Conservation (phyloP, 2,888 invertebrate genomes). For the Girardia tigrina region DNA sequence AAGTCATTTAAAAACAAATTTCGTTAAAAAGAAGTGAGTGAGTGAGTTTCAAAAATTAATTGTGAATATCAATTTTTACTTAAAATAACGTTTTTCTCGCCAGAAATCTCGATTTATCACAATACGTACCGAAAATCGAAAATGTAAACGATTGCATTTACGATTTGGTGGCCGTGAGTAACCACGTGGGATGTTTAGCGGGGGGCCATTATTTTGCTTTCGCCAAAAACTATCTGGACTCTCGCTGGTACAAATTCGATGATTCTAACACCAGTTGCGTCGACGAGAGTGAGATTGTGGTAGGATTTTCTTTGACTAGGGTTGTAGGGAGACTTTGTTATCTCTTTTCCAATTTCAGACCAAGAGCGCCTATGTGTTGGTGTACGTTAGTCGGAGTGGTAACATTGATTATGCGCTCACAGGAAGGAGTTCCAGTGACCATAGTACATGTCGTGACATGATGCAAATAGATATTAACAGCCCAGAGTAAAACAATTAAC, state of each 20-base stretch:
- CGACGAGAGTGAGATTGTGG: neutral
- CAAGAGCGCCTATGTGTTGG: neutral
- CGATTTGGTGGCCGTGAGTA: slow-evolving; percentile 35
- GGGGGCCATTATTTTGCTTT: slow-evolving; percentile 51
- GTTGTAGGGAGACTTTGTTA: no score
- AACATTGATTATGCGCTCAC: neutral
- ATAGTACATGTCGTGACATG: neutral
- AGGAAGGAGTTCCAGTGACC: neutral
- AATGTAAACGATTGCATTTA: slow-evolving; percentile 16
- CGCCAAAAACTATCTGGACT: slow-evolving; percentile 51
- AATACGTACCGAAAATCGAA: neutral
- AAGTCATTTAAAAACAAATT: no score
- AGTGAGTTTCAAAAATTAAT: no score
- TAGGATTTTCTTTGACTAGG: slow-evolving; percentile 42
- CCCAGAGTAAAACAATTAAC: neutral
- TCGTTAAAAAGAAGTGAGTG: no score
- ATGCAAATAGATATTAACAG: neutral
- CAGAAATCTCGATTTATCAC: neutral
- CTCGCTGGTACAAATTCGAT: slow-evolving; percentile 54
- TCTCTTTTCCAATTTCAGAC: neutral
- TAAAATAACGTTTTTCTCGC: no score
- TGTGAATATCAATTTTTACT: no score
- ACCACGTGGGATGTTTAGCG: slow-evolving; percentile 34
- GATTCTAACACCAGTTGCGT: slow-evolving; percentile 44
- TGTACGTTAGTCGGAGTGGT: neutral